Evolutionary conservation across 2,888 invertebrate genomes (phyloP).

Genomic region (Lepidonotus clava): DNA sequence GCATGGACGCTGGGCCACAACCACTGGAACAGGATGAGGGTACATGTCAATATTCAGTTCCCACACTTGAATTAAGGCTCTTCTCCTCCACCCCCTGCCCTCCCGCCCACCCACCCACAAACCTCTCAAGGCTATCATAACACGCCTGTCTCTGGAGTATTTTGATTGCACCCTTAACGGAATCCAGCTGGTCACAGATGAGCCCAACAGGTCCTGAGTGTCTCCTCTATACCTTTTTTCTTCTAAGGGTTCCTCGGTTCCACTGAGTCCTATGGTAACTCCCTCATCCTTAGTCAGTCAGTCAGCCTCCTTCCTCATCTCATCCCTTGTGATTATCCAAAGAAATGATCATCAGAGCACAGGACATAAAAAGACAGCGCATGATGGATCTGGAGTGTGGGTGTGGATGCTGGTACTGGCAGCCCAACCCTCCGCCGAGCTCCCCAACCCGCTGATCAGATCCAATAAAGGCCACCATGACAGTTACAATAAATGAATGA

Average conservation of each 20-base stretch:
- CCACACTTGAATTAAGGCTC: conserved; percentile 45
- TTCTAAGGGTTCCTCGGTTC: no score
- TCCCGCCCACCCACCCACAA: background rate
- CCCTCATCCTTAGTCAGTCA: background rate
- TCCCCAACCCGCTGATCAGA: conserved; percentile 28
- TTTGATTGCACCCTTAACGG: conserved; percentile 25
- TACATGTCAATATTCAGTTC: conserved; percentile 40
- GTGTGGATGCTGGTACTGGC: background rate
- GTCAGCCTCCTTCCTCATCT: background rate
- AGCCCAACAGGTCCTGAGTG: background rate
- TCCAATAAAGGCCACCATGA: conserved; percentile 34
- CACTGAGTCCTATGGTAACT: no score
- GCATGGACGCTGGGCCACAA: no score
- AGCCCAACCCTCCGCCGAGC: no score
- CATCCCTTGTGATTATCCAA: background rate
- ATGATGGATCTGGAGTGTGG: background rate
- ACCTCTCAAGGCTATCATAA: conserved; percentile 48
- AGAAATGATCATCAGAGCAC: background rate
- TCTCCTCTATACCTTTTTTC: background rate
- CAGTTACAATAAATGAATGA: conserved; percentile 18
- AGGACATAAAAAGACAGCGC: background rate
- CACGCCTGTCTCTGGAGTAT: conserved; percentile 41
- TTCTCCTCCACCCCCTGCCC: background rate
- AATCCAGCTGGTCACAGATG: conserved; percentile 30
- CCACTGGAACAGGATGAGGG: background rate